A percentile compares a stretch with the other conserved stretches of the same genome.
phyloP scores from a whole-genome alignment of 2,888 invertebrate species.

The Diarsia mendica region DNA sequence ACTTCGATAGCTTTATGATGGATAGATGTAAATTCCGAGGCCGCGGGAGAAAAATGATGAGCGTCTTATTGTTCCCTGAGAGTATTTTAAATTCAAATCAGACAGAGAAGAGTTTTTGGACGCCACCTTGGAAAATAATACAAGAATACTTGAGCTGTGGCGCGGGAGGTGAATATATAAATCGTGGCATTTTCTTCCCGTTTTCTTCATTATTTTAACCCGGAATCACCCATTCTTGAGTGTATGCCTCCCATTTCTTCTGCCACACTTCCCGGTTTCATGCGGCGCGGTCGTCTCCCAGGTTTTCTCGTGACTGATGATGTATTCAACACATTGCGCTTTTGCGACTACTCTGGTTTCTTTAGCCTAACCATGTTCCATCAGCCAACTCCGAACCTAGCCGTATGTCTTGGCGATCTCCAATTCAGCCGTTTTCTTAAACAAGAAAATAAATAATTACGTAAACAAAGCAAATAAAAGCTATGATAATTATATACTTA shows the following conservation, averaged over 20 bases:
- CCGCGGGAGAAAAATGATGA: constrained; percentile 72
- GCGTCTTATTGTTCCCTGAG: constrained; percentile 77
- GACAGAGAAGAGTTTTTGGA: constrained; percentile 72
- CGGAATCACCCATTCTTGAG: background rate
- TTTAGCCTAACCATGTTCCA: background rate
- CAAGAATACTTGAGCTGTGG: constrained; percentile 54
- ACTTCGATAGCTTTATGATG: constrained; percentile 75
- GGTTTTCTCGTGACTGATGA: background rate
- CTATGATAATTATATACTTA: background rate
- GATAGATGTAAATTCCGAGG: constrained; percentile 73
- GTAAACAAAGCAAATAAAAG: background rate
- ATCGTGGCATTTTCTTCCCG: constrained; percentile 24
- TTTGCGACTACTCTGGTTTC: background rate
- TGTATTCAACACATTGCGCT: background rate
- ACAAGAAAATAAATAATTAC: background rate
- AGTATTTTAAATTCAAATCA: constrained; percentile 83
- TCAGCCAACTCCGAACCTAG: background rate
- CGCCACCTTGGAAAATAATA: constrained; percentile 74
- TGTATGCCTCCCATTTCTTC: background rate
- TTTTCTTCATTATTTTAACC: constrained; percentile 5
- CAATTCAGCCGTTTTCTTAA: background rate
- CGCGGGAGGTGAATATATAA: constrained; percentile 51
- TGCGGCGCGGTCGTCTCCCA: background rate
- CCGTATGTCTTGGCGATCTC: background rate
- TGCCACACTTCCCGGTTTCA: background rate